phyloP scores from a whole-genome alignment of 2,888 invertebrate genomes.

The Bugula neritina region DNA sequence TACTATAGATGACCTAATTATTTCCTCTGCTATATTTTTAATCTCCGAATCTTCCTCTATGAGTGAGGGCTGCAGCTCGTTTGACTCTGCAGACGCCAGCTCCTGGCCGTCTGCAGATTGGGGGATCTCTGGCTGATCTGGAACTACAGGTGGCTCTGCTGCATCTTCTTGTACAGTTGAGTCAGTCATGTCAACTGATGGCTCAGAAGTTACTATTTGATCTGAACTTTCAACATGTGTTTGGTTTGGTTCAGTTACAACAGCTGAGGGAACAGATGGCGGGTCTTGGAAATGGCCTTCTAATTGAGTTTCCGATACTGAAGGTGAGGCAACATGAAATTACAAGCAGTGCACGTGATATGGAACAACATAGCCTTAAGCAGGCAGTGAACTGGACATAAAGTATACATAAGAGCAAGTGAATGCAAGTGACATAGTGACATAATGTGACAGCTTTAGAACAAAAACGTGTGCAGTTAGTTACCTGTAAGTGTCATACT shows the following conservation, averaged over 20 bases:
- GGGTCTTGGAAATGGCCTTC: background rate
- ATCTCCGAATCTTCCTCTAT: constrained; percentile 19
- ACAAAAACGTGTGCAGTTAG: too few relatives aligned
- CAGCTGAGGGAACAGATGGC: background rate
- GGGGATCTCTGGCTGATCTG: background rate
- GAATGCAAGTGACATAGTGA: too few relatives aligned
- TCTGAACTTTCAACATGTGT: background rate
- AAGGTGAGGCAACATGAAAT: background rate
- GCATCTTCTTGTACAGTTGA: constrained; percentile 23
- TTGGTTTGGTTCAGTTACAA: background rate
- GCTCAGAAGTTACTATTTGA: background rate
- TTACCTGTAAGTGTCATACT: background rate
- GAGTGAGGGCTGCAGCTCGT: background rate
- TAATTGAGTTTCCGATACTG: background rate
- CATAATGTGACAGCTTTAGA: too few relatives aligned
- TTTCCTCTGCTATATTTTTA: background rate
- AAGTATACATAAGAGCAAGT: too few relatives aligned
- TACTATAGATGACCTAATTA: background rate
- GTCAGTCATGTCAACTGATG: constrained; percentile 17
- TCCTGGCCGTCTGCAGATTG: background rate
- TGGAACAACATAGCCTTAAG: too few relatives aligned
- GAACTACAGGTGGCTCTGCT: background rate
- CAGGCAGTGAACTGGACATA: too few relatives aligned
- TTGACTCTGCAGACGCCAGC: background rate
- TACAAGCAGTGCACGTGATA: background rate